A percentile compares a stretch with the other conserved stretches of the same genome.
Evolutionary conservation across 2,797 vertebrate genomes (phyloP).

Genomic region (Myripristis murdjan): DNA sequence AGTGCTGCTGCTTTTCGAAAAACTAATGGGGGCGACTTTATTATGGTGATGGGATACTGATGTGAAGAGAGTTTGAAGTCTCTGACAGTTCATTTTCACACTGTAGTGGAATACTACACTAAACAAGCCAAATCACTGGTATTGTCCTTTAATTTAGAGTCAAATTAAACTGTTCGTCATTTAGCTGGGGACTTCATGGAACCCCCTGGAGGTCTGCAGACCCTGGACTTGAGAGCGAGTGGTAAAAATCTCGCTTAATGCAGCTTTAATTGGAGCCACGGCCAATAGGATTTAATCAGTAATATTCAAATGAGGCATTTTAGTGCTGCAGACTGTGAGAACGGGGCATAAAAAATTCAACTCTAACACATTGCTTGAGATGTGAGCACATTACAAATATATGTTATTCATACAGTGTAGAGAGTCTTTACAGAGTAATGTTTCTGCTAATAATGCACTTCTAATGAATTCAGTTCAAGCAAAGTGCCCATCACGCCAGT

Average conservation of each 20-base stretch:
- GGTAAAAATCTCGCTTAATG: background rate
- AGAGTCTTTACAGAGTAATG: background rate
- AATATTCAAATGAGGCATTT: constrained; percentile 63
- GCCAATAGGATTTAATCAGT: background rate
- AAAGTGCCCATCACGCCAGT: constrained; percentile 1
- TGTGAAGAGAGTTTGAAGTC: no score
- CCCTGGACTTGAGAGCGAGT: constrained; percentile 1
- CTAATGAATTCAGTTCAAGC: constrained; percentile 27
- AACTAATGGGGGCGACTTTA: no score
- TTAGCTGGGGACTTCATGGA: background rate
- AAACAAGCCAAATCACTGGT: no score
- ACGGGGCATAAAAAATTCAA: constrained; percentile 43
- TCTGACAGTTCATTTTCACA: no score
- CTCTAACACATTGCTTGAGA: constrained; percentile 15
- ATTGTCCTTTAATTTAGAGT: no score
- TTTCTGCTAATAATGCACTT: background rate
- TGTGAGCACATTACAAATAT: constrained; percentile 3
- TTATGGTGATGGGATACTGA: no score
- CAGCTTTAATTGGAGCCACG: constrained; percentile 10
- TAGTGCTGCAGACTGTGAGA: constrained; percentile 25
- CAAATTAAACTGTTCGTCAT: no score
- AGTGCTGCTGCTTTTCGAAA: no score
- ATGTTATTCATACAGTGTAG: constrained; percentile 21
- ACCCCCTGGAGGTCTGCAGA: background rate
- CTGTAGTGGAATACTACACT: no score